Conservation (phyloP, 2,888 invertebrate species). For the Drosophila infuscata region DNA sequence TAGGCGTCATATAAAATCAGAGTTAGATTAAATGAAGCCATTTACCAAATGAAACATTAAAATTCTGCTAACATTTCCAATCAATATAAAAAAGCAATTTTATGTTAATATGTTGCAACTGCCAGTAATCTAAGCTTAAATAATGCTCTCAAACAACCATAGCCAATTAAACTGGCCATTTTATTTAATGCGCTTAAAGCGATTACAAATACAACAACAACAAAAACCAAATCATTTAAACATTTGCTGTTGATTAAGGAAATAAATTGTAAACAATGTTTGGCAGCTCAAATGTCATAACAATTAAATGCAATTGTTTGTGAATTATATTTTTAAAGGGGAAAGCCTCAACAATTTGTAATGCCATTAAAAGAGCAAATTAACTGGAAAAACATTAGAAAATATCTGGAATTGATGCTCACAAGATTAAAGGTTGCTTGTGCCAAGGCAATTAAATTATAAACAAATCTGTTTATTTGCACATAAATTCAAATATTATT, state of each 20-base stretch:
- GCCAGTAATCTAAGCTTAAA: neutral
- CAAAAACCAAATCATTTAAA: neutral
- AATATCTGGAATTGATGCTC: neutral
- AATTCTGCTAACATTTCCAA: neutral
- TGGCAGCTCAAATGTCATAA: slow-evolving; percentile 42
- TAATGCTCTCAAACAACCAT: neutral
- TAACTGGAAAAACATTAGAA: neutral
- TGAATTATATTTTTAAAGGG: slow-evolving; percentile 24
- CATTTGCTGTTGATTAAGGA: slow-evolving; percentile 37
- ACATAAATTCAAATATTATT: neutral
- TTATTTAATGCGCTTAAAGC: neutral
- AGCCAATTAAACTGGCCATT: slow-evolving; percentile 19
- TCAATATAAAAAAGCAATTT: neutral
- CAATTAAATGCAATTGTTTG: slow-evolving; percentile 48
- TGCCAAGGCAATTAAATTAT: neutral
- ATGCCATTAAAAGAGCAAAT: slow-evolving; percentile 6
- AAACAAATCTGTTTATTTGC: neutral
- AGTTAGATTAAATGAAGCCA: neutral
- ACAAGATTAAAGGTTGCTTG: neutral
- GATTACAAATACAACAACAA: neutral
- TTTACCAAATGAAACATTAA: neutral
- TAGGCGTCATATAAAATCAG: neutral
- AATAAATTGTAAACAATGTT: slow-evolving; percentile 46
- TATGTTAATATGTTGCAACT: neutral
- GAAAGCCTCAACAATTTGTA: slow-evolving; percentile 6